A percentile compares a stretch with the other conserved stretches of the same genome.
phyloP scores from a whole-genome alignment of 2,797 vertebrate species.

The Malurus splendens region DNA sequence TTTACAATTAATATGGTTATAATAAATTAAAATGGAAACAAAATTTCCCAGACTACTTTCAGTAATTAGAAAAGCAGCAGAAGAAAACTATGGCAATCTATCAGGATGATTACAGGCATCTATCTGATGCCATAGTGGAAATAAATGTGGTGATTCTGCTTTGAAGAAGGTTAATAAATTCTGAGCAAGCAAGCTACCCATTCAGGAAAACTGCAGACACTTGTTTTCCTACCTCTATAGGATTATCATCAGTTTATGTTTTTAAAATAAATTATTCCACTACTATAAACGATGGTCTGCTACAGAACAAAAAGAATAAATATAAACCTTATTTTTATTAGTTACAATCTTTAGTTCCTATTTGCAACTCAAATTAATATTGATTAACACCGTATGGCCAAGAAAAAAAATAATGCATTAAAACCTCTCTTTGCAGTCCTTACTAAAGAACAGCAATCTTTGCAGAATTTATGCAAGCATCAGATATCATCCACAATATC shows the following conservation, averaged over 20 bases:
- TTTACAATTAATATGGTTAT: neutral
- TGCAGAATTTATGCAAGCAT: neutral
- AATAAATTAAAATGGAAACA: constrained; percentile 2
- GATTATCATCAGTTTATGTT: neutral
- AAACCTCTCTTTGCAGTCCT: neutral
- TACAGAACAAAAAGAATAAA: neutral
- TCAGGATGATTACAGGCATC: neutral
- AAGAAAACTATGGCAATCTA: neutral
- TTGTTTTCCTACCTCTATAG: neutral
- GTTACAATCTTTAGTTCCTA: neutral
- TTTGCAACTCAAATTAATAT: neutral
- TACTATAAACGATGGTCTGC: neutral
- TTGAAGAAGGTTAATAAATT: neutral
- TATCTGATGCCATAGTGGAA: constrained; percentile 6
- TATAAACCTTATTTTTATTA: neutral
- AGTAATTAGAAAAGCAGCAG: constrained; percentile 26
- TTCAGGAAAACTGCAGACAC: neutral
- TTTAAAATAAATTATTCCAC: neutral
- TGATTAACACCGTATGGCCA: neutral
- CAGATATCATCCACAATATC: neutral
- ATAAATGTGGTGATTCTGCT: neutral
- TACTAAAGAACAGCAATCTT: neutral
- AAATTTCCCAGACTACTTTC: neutral
- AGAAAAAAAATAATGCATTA: neutral
- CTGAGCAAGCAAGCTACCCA: neutral